A percentile compares a stretch with the other conserved stretches of the same genome.
phyloP scores from a whole-genome alignment of 2,113 vertebrate species.

The Brachyhypopomus occidentalis region DNA sequence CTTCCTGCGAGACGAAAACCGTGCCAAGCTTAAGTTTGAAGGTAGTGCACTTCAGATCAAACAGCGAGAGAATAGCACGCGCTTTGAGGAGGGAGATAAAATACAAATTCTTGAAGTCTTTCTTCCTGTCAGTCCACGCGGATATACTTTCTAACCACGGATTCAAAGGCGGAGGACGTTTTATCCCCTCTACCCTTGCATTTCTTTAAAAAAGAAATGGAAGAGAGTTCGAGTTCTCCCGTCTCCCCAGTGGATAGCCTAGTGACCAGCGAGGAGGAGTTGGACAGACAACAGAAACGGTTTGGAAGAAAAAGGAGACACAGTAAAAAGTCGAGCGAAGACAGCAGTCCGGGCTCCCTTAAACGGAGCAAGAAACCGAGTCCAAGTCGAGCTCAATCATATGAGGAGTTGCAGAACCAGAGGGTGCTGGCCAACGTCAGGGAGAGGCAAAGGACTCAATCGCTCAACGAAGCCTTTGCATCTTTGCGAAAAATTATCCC shows the following conservation, averaged over 20 bases:
- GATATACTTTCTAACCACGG: conserved; percentile 67
- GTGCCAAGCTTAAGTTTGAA: conserved; percentile 58
- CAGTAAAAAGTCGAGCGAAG: conserved; percentile 75
- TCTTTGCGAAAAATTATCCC: conserved; percentile 82
- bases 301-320: conserved; percentile 73
- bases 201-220: conserved; percentile 80
- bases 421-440: conserved; percentile 81
- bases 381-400: conserved; percentile 74
- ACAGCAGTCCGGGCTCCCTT: conserved; percentile 69
- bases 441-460: conserved; percentile 80
- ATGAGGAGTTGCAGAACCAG: conserved; percentile 83
- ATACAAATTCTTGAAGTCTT: not conserved
- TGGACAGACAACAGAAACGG: conserved; percentile 74
- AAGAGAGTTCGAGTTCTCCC: conserved; percentile 78
- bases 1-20: conserved; percentile 73
- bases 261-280: conserved; percentile 81
- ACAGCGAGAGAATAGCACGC: not conserved
- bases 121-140: conserved; percentile 44
- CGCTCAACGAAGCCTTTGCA: conserved; percentile 80
- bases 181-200: conserved; percentile 67
- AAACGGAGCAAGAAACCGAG: conserved; percentile 76
- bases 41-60: conserved; percentile 29
- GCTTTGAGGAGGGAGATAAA: not conserved
- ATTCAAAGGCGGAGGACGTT: conserved; percentile 70
- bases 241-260: conserved; percentile 79